These are phyloP conservation scores for Chelonoidis abingdonii DNA, from an alignment of 2,113 vertebrate genomes.

Conservation along the genomic window DNA sequence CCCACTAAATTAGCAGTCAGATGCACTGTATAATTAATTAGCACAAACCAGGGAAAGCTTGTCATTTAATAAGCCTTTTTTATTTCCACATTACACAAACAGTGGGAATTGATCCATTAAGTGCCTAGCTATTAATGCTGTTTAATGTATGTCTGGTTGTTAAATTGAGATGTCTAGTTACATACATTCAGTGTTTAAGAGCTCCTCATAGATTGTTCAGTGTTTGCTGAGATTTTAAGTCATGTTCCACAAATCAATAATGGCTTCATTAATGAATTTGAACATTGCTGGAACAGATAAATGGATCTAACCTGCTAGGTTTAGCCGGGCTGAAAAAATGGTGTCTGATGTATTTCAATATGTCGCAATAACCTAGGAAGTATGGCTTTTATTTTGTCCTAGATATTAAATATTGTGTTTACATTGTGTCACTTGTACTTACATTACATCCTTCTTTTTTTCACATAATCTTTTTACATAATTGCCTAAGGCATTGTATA, in stretches of 20 bases:
- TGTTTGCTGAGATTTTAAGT: slow-evolving; percentile 82
- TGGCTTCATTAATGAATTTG: slow-evolving; percentile 78
- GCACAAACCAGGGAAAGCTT: slow-evolving; percentile 93
- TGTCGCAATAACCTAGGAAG: neutral
- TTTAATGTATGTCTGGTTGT: slow-evolving; percentile 92
- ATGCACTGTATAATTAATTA: slow-evolving; percentile 94
- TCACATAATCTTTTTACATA: slow-evolving; percentile 50
- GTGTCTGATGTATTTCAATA: neutral
- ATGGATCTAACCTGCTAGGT: slow-evolving; percentile 17
- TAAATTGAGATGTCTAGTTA: slow-evolving; percentile 90
- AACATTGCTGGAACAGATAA: slow-evolving; percentile 63
- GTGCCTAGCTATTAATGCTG: slow-evolving; percentile 90
- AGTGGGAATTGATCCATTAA: slow-evolving; percentile 95
- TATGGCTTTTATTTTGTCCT: slow-evolving; percentile 16
- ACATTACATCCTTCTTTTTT: slow-evolving; percentile 7
- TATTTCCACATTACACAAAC: slow-evolving; percentile 91
- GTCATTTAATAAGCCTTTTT: slow-evolving; percentile 95
- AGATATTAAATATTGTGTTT: slow-evolving; percentile 65
- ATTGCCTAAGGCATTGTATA: slow-evolving; percentile 58
- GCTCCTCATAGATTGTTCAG: slow-evolving; percentile 77
- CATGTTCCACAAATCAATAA: slow-evolving; percentile 83
- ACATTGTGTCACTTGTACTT: slow-evolving; percentile 7
- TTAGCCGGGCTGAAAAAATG: slow-evolving; percentile 17
- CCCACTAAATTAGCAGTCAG: slow-evolving; percentile 93
- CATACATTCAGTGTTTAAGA: slow-evolving; percentile 81